Evolutionary conservation across 2,113 vertebrate genomes (phyloP).

Genomic region (Callipepla squamata): DNA sequence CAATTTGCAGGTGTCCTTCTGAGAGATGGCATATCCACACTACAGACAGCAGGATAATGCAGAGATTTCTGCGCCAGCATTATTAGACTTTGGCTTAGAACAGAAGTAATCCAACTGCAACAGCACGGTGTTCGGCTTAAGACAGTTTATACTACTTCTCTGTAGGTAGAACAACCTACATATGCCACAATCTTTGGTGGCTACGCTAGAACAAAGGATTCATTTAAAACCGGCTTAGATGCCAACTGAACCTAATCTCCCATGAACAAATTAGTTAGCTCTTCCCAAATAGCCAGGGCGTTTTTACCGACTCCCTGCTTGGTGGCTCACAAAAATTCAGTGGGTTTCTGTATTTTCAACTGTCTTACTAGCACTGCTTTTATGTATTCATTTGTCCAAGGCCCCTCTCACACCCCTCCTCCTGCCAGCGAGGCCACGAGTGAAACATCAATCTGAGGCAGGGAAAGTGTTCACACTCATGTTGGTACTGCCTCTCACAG

Average conservation of each 20-base stretch:
- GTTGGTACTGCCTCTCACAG: neutral
- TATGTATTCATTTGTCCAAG: neutral
- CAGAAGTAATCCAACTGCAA: neutral
- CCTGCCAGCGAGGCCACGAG: neutral
- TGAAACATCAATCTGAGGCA: neutral
- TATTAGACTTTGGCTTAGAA: neutral
- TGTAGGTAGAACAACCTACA: neutral
- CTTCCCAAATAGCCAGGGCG: neutral
- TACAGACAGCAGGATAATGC: neutral
- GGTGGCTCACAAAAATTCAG: neutral
- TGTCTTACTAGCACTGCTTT: neutral
- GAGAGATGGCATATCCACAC: neutral
- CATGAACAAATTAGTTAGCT: neutral
- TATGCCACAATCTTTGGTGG: neutral
- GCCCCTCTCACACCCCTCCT: neutral
- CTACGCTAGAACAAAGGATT: neutral
- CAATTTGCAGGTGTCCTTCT: constrained; percentile 14
- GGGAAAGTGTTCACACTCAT: neutral
- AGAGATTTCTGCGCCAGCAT: neutral
- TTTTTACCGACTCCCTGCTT: neutral
- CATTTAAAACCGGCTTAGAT: neutral
- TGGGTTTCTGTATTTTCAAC: neutral
- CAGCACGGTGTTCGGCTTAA: neutral
- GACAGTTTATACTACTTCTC: neutral
- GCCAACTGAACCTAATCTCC: neutral